Conservation (phyloP, 2,888 invertebrate species). For the Synanthedon vespiformis region DNA sequence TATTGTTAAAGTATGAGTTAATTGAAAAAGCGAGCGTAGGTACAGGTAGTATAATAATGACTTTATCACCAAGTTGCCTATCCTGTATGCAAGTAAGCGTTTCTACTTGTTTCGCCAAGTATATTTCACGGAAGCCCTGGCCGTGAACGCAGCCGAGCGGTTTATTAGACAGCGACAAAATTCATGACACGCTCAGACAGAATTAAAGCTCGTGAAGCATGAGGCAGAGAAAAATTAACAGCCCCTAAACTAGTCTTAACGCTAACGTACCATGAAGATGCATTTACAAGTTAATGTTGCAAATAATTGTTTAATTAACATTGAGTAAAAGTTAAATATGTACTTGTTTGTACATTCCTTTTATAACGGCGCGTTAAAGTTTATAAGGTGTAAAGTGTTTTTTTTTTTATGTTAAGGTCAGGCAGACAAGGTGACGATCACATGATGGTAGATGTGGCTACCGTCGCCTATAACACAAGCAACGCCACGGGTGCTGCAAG, state of each 20-base stretch:
- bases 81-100: not conserved
- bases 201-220: slow-evolving; percentile 3
- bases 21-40: too few relatives aligned
- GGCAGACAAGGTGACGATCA: too few relatives aligned
- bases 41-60: too few relatives aligned
- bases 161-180: slow-evolving; percentile 5
- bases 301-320: not conserved
- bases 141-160: slow-evolving; percentile 5
- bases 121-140: slow-evolving; percentile 1
- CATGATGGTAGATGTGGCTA: too few relatives aligned
- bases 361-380: too few relatives aligned
- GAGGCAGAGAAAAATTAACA: slow-evolving; percentile 6
- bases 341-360: too few relatives aligned
- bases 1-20: too few relatives aligned
- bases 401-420: too few relatives aligned
- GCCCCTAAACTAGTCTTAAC: slow-evolving; percentile 1
- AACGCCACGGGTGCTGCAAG: too few relatives aligned
- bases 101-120: not conserved
- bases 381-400: too few relatives aligned
- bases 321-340: not conserved
- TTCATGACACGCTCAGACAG: not conserved
- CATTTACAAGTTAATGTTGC: not conserved
- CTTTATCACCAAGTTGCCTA: not conserved
- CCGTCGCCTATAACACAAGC: too few relatives aligned
- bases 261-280: slow-evolving; percentile 9